Percentiles rank a stretch among this genome's conserved stretches.
Conservation (phyloP, 2,113 vertebrate species). For the Lepus americanus region DNA sequence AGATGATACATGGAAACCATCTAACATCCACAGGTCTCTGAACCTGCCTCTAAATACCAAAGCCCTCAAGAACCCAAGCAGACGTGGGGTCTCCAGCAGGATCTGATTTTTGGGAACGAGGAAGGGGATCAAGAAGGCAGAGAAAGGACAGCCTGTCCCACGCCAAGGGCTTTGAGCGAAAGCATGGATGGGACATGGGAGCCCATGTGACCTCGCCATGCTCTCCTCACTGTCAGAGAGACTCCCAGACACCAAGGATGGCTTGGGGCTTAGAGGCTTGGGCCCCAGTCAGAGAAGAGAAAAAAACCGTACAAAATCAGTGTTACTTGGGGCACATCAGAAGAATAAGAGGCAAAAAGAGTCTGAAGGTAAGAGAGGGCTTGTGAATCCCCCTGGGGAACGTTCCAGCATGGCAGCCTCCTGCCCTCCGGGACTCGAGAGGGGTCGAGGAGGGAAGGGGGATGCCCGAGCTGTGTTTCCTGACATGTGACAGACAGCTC, state of each 20-base stretch:
- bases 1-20: neutral
- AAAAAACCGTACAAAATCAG: constrained; percentile 8
- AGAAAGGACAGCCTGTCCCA: neutral
- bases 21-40: neutral
- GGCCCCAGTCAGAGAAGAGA: neutral
- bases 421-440: constrained; percentile 63
- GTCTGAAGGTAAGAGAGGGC: neutral
- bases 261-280: neutral
- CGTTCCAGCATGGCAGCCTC: constrained; percentile 42
- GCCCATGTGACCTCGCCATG: neutral
- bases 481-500: constrained; percentile 90
- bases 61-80: constrained; percentile 19
- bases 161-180: neutral
- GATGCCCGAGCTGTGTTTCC: constrained; percentile 78
- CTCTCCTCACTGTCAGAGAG: neutral
- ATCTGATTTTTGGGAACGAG: neutral
- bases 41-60: neutral
- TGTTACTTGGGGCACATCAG: neutral
- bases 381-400: constrained; percentile 12
- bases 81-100: neutral
- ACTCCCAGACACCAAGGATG: neutral
- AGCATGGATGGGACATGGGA: neutral
- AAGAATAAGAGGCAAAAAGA: constrained; percentile 23
- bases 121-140: neutral
- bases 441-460: constrained; percentile 42